Evolutionary conservation across 1,140 invertebrate species (phyloP).

Genomic region (Hesperophylax magnus): DNA sequence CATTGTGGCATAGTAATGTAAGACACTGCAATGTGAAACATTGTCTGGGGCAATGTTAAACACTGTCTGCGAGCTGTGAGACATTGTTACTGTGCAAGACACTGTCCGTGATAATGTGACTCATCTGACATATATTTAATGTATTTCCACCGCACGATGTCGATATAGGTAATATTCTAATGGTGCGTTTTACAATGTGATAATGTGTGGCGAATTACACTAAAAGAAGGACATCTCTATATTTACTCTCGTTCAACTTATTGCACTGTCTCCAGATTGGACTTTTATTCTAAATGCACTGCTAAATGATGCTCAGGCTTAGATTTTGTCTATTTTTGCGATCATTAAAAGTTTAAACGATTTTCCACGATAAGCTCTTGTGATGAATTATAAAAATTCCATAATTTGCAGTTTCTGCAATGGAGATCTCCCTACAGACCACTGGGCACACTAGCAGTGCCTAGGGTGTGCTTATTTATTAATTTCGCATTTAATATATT

Average conservation of each 20-base stretch:
- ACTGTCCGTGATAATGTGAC: background rate
- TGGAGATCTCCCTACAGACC: background rate
- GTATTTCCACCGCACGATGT: background rate
- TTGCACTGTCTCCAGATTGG: too few relatives aligned
- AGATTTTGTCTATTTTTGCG: too few relatives aligned
- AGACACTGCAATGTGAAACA: background rate
- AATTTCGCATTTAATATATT: too few relatives aligned
- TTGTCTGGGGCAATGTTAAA: background rate
- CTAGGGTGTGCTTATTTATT: too few relatives aligned
- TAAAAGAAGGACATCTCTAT: background rate
- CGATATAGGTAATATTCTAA: background rate
- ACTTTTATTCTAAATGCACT: too few relatives aligned
- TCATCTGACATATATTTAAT: background rate
- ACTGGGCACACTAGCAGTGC: background rate
- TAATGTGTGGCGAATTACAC: constrained; percentile 14
- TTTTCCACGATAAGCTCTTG: background rate
- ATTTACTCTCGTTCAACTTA: too few relatives aligned
- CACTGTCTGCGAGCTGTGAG: background rate
- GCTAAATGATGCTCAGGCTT: too few relatives aligned
- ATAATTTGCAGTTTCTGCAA: constrained; percentile 29
- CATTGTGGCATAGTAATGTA: too few relatives aligned
- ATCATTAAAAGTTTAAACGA: too few relatives aligned
- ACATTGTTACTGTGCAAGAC: background rate
- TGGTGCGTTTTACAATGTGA: background rate
- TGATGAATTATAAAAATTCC: constrained; percentile 28